Evolutionary conservation across 1,140 invertebrate genomes (phyloP).

Genomic region (Calliopsis andreniformis): DNA sequence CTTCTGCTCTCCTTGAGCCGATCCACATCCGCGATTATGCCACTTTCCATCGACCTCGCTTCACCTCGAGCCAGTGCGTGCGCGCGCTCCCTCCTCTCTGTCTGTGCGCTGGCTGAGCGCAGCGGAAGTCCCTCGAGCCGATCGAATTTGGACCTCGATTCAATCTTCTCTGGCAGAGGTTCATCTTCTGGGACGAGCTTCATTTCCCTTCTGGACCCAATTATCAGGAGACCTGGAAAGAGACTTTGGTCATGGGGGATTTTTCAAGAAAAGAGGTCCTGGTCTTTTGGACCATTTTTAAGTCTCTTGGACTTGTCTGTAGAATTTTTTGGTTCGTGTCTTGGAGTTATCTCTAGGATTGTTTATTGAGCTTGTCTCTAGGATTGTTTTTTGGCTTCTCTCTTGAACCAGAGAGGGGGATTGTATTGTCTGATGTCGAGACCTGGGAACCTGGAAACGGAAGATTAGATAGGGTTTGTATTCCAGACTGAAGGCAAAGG

Average conservation of each 20-base stretch:
- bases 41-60: constrained; percentile 78
- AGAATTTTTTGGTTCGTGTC: no score
- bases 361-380: no score
- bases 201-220: no score
- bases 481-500: not conserved
- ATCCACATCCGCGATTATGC: constrained; percentile 80
- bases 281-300: not conserved
- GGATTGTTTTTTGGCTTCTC: no score
- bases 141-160: constrained; percentile 6
- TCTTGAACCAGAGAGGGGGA: not conserved
- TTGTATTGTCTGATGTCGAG: not conserved
- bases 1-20: constrained; percentile 76
- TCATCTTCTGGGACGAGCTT: no score
- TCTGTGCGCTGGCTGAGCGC: not conserved
- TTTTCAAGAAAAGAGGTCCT: no score
- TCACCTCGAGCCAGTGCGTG: constrained; percentile 55
- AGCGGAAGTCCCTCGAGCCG: constrained; percentile 8
- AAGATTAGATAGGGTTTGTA: not conserved
- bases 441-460: not conserved
- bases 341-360: no score
- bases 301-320: not conserved
- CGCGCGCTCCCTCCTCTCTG: not conserved
- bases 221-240: no score
- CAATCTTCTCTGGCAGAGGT: no score
- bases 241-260: no score